Percentiles rank a stretch among this genome's conserved stretches.
Conservation (phyloP, 64 coral and sea anemone species). For the Hydrozoanthus tunicans region DNA sequence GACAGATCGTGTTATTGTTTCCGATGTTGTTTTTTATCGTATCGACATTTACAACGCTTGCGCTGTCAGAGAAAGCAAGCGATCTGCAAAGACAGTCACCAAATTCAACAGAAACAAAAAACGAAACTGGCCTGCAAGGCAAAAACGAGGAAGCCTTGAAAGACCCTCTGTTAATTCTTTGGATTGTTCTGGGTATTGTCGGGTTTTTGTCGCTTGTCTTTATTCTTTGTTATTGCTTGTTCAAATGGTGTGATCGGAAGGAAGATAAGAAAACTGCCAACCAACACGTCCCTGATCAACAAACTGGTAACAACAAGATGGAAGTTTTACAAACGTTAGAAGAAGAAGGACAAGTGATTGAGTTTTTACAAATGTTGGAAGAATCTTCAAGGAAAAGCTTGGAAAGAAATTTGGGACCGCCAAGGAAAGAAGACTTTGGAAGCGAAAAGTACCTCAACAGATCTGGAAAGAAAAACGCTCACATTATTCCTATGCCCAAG, state of each 20-base stretch:
- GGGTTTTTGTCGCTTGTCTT: constrained; percentile 4
- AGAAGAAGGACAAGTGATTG: constrained; percentile 56
- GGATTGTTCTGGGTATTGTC: constrained; percentile 7
- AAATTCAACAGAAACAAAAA: not conserved
- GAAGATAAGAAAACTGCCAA: not conserved
- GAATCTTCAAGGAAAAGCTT: constrained; percentile 48
- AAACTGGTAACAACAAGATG: constrained; percentile 4
- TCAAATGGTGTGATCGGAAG: constrained; percentile 32
- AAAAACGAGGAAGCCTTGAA: not conserved
- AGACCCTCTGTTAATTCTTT: constrained; percentile 35
- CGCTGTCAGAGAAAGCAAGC: not conserved
- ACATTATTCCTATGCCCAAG: constrained; percentile 11
- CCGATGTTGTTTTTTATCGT: not conserved
- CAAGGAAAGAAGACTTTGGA: constrained; percentile 34
- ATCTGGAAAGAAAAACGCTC: not conserved
- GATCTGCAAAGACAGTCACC: not conserved
- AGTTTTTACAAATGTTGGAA: constrained; percentile 46
- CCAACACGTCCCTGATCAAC: not conserved
- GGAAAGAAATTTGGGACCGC: constrained; percentile 22
- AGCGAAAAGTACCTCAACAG: not conserved
- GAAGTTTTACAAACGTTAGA: constrained; percentile 27
- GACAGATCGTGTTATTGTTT: not conserved
- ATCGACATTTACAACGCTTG: not conserved
- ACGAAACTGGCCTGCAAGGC: not conserved
- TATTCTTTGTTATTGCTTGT: constrained; percentile 35